Evolutionary conservation across 2,797 vertebrate species (phyloP).

Genomic region (Vipera latastei): DNA sequence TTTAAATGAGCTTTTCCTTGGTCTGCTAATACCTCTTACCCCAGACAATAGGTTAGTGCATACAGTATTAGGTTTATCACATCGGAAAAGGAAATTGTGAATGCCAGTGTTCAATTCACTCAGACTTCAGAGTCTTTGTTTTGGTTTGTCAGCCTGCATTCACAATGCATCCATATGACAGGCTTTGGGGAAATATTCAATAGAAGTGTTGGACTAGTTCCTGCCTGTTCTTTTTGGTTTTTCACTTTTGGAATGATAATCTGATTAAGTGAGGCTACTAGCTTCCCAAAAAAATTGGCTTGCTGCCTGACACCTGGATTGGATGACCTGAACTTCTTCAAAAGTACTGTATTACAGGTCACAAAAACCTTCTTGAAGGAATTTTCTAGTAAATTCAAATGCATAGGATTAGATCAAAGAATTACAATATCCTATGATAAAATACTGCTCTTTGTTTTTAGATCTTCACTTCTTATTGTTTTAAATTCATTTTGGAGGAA

Average conservation of each 20-base stretch:
- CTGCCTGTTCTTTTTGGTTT: constrained; percentile 3
- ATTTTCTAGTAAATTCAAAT: constrained; percentile 1
- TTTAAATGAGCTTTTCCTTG: not conserved
- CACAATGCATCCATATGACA: constrained; percentile 10
- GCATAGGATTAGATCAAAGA: not conserved
- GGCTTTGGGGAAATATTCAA: constrained; percentile 9
- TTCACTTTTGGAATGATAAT: constrained; percentile 26
- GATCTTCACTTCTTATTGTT: not conserved
- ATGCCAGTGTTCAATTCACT: constrained; percentile 5
- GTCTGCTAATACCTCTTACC: not conserved
- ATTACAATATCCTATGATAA: not conserved
- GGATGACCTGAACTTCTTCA: constrained; percentile 7
- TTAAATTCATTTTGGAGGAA: not conserved
- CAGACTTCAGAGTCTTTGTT: constrained; percentile 5
- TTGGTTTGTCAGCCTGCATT: constrained; percentile 9
- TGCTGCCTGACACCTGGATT: not conserved
- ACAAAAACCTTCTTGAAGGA: not conserved
- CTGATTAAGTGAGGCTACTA: constrained; percentile 38
- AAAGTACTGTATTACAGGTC: not conserved
- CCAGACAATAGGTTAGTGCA: not conserved
- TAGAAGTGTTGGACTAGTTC: constrained; percentile 27
- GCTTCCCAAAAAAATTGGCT: constrained; percentile 32
- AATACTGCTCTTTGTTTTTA: not conserved
- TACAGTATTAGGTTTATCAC: not conserved
- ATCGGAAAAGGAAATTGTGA: not conserved